Conservation (phyloP, 2,797 vertebrate genomes). For the Pantherophis alleghaniensis region DNA sequence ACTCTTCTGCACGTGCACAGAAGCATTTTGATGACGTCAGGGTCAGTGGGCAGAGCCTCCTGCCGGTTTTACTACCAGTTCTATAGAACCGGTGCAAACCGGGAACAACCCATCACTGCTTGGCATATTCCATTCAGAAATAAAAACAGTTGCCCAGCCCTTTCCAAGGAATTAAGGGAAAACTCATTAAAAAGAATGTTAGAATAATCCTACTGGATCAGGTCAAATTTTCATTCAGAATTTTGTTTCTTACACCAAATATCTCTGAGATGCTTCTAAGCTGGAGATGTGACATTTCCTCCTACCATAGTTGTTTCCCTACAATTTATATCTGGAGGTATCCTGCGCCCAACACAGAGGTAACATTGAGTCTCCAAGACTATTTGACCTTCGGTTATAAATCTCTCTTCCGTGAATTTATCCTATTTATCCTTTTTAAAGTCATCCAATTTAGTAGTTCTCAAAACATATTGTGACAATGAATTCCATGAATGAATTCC, state of each 20-base stretch:
- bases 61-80: no score
- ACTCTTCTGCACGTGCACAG: no score
- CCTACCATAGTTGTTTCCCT: not conserved
- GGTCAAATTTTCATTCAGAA: not conserved
- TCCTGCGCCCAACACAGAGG: not conserved
- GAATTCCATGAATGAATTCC: not conserved
- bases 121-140: not conserved
- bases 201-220: not conserved
- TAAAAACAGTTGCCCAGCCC: not conserved
- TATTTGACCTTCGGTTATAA: no score
- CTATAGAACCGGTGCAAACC: no score
- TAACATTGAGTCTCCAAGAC: not conserved
- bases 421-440: not conserved
- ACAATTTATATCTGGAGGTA: not conserved
- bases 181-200: not conserved
- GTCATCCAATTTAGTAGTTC: not conserved
- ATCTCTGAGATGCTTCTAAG: not conserved
- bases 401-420: not conserved
- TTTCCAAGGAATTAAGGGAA: not conserved
- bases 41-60: no score
- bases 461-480: not conserved
- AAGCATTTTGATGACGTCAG: no score
- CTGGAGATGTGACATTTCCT: not conserved
- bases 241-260: not conserved
- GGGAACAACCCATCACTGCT: no score